Evolutionary conservation across 2,113 vertebrate genomes (phyloP).

Genomic region (Daubentonia madagascariensis): DNA sequence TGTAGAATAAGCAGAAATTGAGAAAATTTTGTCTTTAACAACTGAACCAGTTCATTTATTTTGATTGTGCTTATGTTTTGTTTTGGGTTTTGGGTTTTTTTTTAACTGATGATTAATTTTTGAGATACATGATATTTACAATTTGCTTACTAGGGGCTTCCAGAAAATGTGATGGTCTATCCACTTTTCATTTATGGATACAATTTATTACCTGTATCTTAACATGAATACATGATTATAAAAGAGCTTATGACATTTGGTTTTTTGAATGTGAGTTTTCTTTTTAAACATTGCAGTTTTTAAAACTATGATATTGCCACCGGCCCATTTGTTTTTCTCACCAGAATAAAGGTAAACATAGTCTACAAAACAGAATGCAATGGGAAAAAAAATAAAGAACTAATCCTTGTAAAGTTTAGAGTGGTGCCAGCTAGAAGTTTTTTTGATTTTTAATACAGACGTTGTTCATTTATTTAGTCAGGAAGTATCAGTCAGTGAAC

Average conservation of each 20-base stretch:
- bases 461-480: background rate
- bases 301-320: background rate
- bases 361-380: background rate
- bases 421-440: background rate
- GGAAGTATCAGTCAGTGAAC: background rate
- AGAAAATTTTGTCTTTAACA: slow-evolving; percentile 16
- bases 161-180: background rate
- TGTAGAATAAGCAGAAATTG: background rate
- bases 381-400: background rate
- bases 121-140: background rate
- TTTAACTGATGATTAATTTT: background rate
- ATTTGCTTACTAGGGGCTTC: background rate
- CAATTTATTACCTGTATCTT: background rate
- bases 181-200: background rate
- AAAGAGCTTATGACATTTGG: background rate
- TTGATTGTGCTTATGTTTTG: background rate
- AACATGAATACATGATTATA: background rate
- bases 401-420: background rate
- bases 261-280: background rate
- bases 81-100: background rate
- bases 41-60: background rate
- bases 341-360: background rate
- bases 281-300: background rate
- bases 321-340: background rate
- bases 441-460: background rate